Evolutionary conservation across 2,113 vertebrate genomes (phyloP).

Genomic region (Erythrocebus patas): DNA sequence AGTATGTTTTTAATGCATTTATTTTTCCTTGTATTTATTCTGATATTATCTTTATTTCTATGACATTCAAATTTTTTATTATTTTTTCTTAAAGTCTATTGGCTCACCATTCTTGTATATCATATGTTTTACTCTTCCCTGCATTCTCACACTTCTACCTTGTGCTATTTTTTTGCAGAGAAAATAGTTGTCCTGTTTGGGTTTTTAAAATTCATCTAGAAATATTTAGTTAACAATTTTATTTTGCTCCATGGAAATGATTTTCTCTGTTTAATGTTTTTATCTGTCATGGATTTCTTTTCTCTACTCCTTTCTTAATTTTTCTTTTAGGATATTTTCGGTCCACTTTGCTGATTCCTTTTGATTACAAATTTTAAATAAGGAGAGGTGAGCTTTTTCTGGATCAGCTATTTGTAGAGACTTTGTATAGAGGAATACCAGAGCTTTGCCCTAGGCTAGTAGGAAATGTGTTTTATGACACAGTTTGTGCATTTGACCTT

Average conservation of each 20-base stretch:
- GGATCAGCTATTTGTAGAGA: neutral
- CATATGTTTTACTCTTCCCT: neutral
- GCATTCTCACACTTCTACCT: neutral
- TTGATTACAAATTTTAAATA: neutral
- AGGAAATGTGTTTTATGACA: neutral
- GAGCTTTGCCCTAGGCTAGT: neutral
- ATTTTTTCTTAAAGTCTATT: neutral
- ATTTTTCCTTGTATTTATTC: neutral
- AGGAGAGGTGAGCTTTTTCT: neutral
- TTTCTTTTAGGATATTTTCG: neutral
- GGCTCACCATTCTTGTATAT: neutral
- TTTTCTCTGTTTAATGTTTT: neutral
- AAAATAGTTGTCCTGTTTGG: neutral
- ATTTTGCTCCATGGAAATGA: neutral
- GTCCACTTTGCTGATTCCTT: neutral
- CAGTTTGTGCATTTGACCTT: neutral
- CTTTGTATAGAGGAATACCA: neutral
- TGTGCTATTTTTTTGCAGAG: neutral
- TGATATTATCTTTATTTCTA: neutral
- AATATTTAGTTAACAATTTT: neutral
- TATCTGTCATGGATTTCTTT: neutral
- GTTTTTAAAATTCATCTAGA: neutral
- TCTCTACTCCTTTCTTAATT: neutral
- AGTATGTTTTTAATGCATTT: neutral
- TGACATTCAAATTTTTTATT: neutral